Percentiles rank a stretch among this genome's conserved stretches.
These are phyloP conservation scores for Microplitis demolitor DNA, from an alignment of 1,140 invertebrate genomes.

Conservation along the genomic window DNA sequence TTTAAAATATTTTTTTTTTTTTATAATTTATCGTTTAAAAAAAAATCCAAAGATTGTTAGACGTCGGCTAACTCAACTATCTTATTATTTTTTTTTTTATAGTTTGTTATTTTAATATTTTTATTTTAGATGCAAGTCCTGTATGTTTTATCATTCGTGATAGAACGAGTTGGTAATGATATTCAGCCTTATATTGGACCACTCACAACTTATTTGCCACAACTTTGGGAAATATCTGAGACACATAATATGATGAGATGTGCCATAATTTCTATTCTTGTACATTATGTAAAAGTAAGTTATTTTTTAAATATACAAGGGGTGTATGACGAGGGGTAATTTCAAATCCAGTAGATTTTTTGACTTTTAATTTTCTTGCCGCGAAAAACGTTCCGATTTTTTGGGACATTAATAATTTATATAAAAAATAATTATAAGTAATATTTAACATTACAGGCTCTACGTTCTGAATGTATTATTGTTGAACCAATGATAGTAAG, in stretches of 20 bases:
- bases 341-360: too few species aligned
- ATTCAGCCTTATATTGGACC: conserved; percentile 74
- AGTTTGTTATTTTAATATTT: conserved; percentile 18
- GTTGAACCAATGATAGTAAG: conserved; percentile 74
- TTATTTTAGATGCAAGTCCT: conserved; percentile 81
- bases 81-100: too few species aligned
- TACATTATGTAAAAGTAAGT: conserved; percentile 76
- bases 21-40: neutral
- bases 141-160: conserved; percentile 86
- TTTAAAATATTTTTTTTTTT: neutral
- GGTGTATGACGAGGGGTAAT: too few species aligned
- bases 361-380: too few species aligned
- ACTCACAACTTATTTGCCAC: conserved; percentile 82
- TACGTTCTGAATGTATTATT: conserved; percentile 65
- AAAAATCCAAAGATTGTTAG: neutral
- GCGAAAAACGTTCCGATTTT: too few species aligned
- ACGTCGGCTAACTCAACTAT: too few species aligned
- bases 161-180: conserved; percentile 80
- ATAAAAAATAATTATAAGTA: neutral
- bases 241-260: conserved; percentile 90
- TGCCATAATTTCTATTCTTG: conserved; percentile 86
- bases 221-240: conserved; percentile 85
- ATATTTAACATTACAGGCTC: conserved; percentile 60
- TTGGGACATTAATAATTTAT: too few species aligned
- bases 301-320: conserved; percentile 1